A percentile compares a stretch with the other conserved stretches of the same genome.
These are phyloP conservation scores for Archips xylosteana DNA, from an alignment of 2,888 invertebrate species.

Conservation along the genomic window DNA sequence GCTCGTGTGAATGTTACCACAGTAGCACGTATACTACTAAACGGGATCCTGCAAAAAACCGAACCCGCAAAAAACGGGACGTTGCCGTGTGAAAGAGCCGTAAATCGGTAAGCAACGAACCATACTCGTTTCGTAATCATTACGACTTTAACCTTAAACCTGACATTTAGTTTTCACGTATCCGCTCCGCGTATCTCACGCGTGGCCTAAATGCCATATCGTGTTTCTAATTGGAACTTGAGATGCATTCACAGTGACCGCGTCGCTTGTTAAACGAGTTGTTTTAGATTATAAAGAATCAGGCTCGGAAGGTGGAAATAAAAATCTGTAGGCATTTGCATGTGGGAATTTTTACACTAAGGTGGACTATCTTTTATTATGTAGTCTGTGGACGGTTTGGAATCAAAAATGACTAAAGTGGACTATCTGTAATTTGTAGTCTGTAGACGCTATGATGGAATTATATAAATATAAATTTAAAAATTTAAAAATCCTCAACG, in stretches of 20 bases:
- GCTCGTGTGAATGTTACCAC: too few species aligned
- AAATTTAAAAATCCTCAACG: too few species aligned
- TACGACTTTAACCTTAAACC: too few species aligned
- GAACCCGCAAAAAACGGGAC: too few species aligned
- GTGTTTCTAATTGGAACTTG: slow-evolving; percentile 77
- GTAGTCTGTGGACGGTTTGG: neutral
- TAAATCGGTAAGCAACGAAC: too few species aligned
- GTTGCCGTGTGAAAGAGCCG: too few species aligned
- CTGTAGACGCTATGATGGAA: neutral
- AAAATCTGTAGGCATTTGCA: slow-evolving; percentile 7
- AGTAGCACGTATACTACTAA: too few species aligned
- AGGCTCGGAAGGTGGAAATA: slow-evolving; percentile 29
- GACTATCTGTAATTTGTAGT: neutral
- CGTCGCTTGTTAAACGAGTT: slow-evolving; percentile 57
- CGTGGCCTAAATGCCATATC: slow-evolving; percentile 32
- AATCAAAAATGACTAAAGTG: neutral
- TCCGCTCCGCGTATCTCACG: slow-evolving; percentile 23
- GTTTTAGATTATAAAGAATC: slow-evolving; percentile 39
- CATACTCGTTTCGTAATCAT: too few species aligned
- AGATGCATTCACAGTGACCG: slow-evolving; percentile 78
- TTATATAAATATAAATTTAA: too few species aligned
- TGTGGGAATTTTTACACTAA: neutral
- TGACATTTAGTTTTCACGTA: neutral
- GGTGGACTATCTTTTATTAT: neutral
- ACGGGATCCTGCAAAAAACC: too few species aligned